Evolutionary conservation across 2,113 vertebrate species (phyloP).

Genomic region (Hypanus sabinus): DNA sequence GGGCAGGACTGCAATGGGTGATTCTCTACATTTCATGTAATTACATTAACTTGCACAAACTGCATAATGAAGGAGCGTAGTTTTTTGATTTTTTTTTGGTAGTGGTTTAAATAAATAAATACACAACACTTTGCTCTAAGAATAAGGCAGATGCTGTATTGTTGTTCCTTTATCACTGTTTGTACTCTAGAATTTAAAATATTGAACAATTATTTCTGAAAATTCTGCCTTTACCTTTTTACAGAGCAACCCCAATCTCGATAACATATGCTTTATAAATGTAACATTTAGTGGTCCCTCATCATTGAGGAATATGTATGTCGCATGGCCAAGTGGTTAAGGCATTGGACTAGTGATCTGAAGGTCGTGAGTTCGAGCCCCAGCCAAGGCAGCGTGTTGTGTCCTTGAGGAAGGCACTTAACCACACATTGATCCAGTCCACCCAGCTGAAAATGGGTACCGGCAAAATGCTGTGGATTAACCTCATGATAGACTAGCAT

Average conservation of each 20-base stretch:
- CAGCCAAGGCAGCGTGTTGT: too few relatives aligned
- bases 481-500: too few relatives aligned
- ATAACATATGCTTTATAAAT: neutral
- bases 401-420: too few relatives aligned
- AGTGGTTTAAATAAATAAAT: neutral
- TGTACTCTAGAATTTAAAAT: neutral
- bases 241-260: neutral
- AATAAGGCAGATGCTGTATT: neutral
- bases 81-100: neutral
- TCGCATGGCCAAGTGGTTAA: too few relatives aligned
- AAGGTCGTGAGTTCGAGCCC: too few relatives aligned
- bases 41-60: neutral
- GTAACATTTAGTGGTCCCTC: too few relatives aligned
- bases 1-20: too few relatives aligned
- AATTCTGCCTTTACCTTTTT: neutral
- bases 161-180: neutral
- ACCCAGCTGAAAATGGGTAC: too few relatives aligned
- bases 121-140: neutral
- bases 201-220: neutral
- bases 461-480: too few relatives aligned
- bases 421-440: too few relatives aligned
- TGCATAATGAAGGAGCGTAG: neutral
- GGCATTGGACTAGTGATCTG: too few relatives aligned
- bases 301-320: too few relatives aligned
- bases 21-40: neutral